A percentile compares a stretch with the other conserved stretches of the same genome.
phyloP scores from a whole-genome alignment of 2,113 vertebrate species.

The Phrynosoma platyrhinos region DNA sequence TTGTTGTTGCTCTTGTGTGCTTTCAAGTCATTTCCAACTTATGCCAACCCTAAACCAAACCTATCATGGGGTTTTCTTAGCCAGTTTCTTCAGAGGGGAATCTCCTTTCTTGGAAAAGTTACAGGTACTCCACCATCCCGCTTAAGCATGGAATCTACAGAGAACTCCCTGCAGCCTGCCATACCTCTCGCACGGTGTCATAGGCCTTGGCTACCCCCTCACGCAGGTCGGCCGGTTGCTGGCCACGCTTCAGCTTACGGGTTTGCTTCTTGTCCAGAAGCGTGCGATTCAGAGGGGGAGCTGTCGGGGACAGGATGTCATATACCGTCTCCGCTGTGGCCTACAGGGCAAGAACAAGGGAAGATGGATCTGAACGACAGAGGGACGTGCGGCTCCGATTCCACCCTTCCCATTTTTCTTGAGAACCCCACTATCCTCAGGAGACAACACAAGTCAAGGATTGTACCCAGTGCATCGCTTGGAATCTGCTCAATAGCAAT shows the following conservation, averaged over 20 bases:
- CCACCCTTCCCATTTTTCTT: too few species aligned
- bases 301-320: slow-evolving; percentile 91
- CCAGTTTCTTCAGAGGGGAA: too few species aligned
- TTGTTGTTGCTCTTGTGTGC: too few species aligned
- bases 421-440: too few species aligned
- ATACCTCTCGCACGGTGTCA: slow-evolving; percentile 90
- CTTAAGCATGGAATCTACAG: not conserved
- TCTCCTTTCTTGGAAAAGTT: too few species aligned
- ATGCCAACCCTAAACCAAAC: too few species aligned
- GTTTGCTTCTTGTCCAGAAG: slow-evolving; percentile 83
- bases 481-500: too few species aligned
- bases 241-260: slow-evolving; percentile 77
- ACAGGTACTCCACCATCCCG: not conserved
- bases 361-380: not conserved
- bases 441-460: too few species aligned
- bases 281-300: slow-evolving; percentile 83
- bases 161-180: not conserved
- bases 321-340: slow-evolving; percentile 94
- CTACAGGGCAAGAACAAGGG: slow-evolving; percentile 56
- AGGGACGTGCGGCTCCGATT: not conserved
- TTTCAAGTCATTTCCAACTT: too few species aligned
- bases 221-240: slow-evolving; percentile 89
- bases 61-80: too few species aligned
- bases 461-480: not conserved
- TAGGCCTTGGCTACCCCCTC: slow-evolving; percentile 93